Conservation (phyloP, 2,113 vertebrate genomes). For the Shinisaurus crocodilurus region DNA sequence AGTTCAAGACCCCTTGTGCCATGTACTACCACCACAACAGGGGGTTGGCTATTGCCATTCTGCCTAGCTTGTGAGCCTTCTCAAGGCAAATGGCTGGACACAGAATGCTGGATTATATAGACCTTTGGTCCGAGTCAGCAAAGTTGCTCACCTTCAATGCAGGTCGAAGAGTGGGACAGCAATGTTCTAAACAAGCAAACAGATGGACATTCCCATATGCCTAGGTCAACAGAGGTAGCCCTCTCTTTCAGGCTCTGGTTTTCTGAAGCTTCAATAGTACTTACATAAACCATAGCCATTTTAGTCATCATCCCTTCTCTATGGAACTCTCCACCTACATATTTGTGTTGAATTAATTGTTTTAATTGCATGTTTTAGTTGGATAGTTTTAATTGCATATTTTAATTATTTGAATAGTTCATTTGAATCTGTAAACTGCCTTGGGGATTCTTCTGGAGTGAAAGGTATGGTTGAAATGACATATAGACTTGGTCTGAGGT, state of each 20-base stretch:
- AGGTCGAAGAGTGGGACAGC: too few species aligned
- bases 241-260: neutral
- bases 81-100: neutral
- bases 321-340: neutral
- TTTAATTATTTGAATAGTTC: neutral
- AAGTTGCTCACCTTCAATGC: too few species aligned
- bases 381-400: neutral
- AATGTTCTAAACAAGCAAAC: neutral
- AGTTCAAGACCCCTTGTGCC: too few species aligned
- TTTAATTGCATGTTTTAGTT: neutral
- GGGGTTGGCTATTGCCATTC: too few species aligned
- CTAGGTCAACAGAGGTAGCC: neutral
- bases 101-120: slow-evolving; percentile 6
- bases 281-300: neutral
- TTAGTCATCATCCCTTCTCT: neutral
- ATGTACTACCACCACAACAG: too few species aligned
- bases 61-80: too few species aligned
- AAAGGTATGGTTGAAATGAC: neutral
- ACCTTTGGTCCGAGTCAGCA: neutral
- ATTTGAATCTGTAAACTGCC: neutral
- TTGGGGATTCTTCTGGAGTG: neutral
- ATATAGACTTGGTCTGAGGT: neutral
- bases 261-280: neutral
- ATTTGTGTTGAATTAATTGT: neutral
- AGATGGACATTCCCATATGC: neutral